These are phyloP conservation scores for Sipha flava DNA, from an alignment of 1,140 invertebrate species.

Conservation along the genomic window DNA sequence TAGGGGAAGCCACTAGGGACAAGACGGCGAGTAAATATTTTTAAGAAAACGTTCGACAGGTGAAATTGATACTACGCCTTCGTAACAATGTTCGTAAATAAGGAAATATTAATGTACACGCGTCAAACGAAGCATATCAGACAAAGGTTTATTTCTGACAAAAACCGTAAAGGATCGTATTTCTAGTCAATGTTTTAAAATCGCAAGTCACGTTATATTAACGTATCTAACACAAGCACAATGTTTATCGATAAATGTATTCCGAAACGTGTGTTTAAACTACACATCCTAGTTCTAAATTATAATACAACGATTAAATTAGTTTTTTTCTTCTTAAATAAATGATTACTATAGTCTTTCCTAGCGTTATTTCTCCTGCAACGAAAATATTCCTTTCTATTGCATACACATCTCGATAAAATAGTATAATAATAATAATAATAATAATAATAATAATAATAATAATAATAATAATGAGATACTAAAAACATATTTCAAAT, in stretches of 20 bases:
- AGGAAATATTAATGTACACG: not conserved
- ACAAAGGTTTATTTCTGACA: no score
- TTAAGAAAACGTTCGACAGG: conserved; percentile 9
- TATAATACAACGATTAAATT: not conserved
- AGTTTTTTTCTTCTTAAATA: no score
- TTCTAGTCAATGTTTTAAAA: not conserved
- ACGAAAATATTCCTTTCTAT: not conserved
- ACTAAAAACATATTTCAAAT: not conserved
- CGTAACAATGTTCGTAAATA: not conserved
- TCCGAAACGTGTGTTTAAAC: no score
- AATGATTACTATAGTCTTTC: not conserved
- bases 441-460: no score
- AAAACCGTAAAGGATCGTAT: not conserved
- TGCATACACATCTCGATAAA: not conserved
- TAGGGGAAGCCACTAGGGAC: not conserved
- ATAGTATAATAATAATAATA: not conserved
- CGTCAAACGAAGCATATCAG: not conserved
- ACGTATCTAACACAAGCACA: not conserved
- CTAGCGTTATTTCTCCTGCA: not conserved
- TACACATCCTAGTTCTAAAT: no score
- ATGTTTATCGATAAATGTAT: not conserved
- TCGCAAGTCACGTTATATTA: not conserved
- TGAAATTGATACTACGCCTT: not conserved
- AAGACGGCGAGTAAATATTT: conserved; percentile 19
- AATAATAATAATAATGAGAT: not conserved